Conservation (phyloP, 2,113 vertebrate genomes). For the Ptilorrhoa leucosticta region DNA sequence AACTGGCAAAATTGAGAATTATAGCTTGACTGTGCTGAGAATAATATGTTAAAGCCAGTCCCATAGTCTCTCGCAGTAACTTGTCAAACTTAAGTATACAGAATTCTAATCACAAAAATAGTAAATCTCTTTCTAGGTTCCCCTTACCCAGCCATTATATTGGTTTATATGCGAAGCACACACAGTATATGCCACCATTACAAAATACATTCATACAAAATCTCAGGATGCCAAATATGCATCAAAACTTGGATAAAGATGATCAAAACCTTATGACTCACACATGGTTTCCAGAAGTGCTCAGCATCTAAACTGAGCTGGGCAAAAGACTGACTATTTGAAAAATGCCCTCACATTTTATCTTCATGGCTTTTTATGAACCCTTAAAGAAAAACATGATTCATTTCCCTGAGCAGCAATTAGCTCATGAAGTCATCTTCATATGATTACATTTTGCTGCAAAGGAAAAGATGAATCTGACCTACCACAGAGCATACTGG, state of each 20-base stretch:
- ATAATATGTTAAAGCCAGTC: background rate
- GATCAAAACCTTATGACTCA: background rate
- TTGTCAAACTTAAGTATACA: background rate
- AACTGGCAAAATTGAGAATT: background rate
- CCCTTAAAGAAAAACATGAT: background rate
- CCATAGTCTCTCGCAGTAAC: background rate
- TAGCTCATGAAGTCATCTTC: background rate
- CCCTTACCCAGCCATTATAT: rapidly evolving
- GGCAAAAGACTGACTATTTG: background rate
- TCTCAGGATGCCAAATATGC: background rate
- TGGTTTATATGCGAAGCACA: background rate
- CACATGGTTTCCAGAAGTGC: background rate
- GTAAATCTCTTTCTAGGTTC: background rate
- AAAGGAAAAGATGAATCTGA: background rate
- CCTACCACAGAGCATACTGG: background rate
- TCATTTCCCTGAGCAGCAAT: background rate
- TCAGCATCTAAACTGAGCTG: background rate
- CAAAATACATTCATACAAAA: background rate
- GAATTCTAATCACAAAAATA: background rate
- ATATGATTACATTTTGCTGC: background rate
- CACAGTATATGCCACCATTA: background rate
- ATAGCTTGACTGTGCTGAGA: background rate
- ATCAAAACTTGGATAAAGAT: background rate
- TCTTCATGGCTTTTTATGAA: background rate
- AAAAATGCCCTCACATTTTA: background rate